Base-by-base conservation (phyloP, 2,888 invertebrate genomes). In the Merodon equestris region DNA sequence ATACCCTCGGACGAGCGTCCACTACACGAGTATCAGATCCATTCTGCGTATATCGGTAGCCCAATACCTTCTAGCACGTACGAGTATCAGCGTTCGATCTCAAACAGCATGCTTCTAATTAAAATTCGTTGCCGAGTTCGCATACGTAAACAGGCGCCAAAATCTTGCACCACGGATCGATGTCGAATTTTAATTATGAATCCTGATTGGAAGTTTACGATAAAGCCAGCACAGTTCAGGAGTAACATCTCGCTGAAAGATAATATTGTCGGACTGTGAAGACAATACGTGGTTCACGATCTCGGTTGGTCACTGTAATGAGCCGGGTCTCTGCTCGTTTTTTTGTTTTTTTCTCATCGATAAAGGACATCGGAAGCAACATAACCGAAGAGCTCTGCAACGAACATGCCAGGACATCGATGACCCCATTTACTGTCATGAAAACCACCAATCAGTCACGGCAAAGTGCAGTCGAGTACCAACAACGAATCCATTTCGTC, bases 361-460 rank as follows among this genome's bases (percentile, higher is more conserved):
- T 40, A 58, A 66, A 60, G 63, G 77, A 70, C 60, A 63, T 74
- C 53, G 60, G 60, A 60, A 68, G 53, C 45, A 68, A 61, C 57
- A 75, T 57, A 67, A 57, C 48, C 42, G 47, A 68, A 64, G 68
- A 73, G 45, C 15, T 27, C 14, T 57, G 40, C 48, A 18, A 1
- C 1, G 13, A 14, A 13, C 42, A 42, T 10, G 1, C 27, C 58
- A 58, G 68, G 68, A 73, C 68, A 60, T 61, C 68, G 60, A 79
- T 74, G 74, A 79, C 63, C 79, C 79, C 64, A 70, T 74, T 79
- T 79, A 70, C 64, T 74, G 79, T 79, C 79, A 79, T 51, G 60
- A 58, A 81, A 81, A 81, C 81, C 81, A 66, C 81, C 68, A 81
- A 81, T 81, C 81, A 81, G 81, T 81, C 77, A 81, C 81, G 73